Evolutionary conservation across 2,113 vertebrate species (phyloP).

Genomic region (Toxostoma redivivum): DNA sequence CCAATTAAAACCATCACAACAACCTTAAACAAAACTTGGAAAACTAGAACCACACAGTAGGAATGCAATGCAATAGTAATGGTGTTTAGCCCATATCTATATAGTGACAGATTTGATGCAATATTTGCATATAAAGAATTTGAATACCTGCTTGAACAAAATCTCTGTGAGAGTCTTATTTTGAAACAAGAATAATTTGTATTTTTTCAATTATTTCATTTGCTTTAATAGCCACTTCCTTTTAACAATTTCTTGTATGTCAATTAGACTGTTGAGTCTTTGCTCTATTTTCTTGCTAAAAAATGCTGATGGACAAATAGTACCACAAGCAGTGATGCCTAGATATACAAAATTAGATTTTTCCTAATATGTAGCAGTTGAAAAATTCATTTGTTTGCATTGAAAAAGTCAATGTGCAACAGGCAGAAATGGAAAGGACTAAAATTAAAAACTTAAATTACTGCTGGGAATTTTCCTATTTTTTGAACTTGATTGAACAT

Average conservation of each 20-base stretch:
- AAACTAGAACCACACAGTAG: not conserved
- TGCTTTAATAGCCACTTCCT: not conserved
- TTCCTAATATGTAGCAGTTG: not conserved
- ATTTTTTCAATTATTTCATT: not conserved
- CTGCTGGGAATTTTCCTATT: not conserved
- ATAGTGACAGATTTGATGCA: not conserved
- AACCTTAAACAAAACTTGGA: not conserved
- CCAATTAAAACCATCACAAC: not conserved
- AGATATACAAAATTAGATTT: not conserved
- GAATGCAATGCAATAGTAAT: not conserved
- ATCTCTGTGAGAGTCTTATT: not conserved
- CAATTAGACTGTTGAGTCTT: not conserved
- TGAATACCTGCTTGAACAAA: not conserved
- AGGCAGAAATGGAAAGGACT: not conserved
- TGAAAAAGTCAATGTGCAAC: not conserved
- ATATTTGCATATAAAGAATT: not conserved
- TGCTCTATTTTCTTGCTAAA: not conserved
- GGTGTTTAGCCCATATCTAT: not conserved
- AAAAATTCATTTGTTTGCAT: not conserved
- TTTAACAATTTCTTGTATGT: not conserved
- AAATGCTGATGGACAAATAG: not conserved
- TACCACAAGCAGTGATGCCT: not conserved
- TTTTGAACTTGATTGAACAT: not conserved
- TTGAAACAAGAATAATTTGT: not conserved
- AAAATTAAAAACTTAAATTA: not conserved